These are phyloP conservation scores for Hydrocynus forskahlii DNA, from an alignment of 2,797 vertebrate genomes.

Conservation along the genomic window DNA sequence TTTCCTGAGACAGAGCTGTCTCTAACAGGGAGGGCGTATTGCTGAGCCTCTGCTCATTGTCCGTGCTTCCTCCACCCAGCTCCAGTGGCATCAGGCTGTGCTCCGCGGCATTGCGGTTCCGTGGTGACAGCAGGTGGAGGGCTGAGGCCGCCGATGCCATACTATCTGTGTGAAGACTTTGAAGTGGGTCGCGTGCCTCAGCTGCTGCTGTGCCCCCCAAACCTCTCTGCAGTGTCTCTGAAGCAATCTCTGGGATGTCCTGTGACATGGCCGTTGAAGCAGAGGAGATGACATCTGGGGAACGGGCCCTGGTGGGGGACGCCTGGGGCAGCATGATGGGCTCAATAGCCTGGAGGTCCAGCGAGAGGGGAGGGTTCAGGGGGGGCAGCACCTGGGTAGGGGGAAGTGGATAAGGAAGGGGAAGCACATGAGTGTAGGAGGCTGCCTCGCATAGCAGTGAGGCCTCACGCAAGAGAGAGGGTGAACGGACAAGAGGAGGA, in stretches of 20 bases:
- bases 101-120: conserved; percentile 79
- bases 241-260: conserved; percentile 96
- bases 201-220: conserved; percentile 64
- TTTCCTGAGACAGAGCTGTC: conserved; percentile 88
- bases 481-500: conserved; percentile 44
- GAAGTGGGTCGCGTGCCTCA: conserved; percentile 56
- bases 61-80: conserved; percentile 74
- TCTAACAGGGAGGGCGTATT: conserved; percentile 88
- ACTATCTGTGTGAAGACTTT: conserved; percentile 83
- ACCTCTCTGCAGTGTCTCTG: conserved; percentile 85
- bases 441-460: conserved; percentile 51
- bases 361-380: conserved; percentile 74
- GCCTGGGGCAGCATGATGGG: conserved; percentile 85
- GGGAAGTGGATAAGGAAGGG: conserved; percentile 46
- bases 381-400: conserved; percentile 67
- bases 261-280: conserved; percentile 96
- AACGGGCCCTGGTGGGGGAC: conserved; percentile 92
- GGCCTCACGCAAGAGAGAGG: conserved; percentile 46
- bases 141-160: conserved; percentile 96
- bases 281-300: conserved; percentile 96
- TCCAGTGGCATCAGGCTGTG: conserved; percentile 83
- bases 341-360: conserved; percentile 88
- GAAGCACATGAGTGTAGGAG: conserved; percentile 46
- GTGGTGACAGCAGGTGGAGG: conserved; percentile 89
- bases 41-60: conserved; percentile 82